Evolutionary conservation across 2,113 vertebrate genomes (phyloP).

Genomic region (Mionectes macconnelli): DNA sequence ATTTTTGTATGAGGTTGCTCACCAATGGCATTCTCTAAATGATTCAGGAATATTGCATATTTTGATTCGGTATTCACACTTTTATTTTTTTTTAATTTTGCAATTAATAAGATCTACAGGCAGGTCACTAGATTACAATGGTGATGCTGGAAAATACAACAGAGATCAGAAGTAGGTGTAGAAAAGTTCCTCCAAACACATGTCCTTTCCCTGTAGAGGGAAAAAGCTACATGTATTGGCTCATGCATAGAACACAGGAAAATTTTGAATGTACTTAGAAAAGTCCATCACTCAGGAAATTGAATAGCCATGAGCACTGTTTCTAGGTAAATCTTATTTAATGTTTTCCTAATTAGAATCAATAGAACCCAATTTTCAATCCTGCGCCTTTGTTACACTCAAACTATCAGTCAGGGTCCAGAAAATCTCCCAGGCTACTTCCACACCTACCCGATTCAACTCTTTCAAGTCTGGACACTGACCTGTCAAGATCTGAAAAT

Average conservation of each 20-base stretch:
- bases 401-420: constrained; percentile 83
- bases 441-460: background rate
- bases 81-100: constrained; percentile 12
- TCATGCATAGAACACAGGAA: background rate
- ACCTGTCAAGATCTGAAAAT: constrained; percentile 68
- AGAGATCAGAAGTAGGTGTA: background rate
- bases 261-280: constrained; percentile 31
- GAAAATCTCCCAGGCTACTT: constrained; percentile 68
- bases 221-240: background rate
- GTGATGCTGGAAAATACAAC: background rate
- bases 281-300: constrained; percentile 70
- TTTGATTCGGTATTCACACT: background rate
- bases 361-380: constrained; percentile 94
- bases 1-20: background rate
- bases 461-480: constrained; percentile 40
- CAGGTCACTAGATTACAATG: background rate
- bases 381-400: constrained; percentile 78
- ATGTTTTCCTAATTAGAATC: constrained; percentile 99
- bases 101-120: background rate
- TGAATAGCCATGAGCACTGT: constrained; percentile 79
- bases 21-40: background rate
- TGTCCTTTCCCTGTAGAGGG: background rate
- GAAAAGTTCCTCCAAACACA: background rate
- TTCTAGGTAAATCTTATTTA: constrained; percentile 96
- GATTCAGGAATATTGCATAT: background rate